A percentile compares a stretch with the other conserved stretches of the same genome.
Conservation (phyloP, 2,797 vertebrate genomes). For the Tragelaphus eurycerus region DNA sequence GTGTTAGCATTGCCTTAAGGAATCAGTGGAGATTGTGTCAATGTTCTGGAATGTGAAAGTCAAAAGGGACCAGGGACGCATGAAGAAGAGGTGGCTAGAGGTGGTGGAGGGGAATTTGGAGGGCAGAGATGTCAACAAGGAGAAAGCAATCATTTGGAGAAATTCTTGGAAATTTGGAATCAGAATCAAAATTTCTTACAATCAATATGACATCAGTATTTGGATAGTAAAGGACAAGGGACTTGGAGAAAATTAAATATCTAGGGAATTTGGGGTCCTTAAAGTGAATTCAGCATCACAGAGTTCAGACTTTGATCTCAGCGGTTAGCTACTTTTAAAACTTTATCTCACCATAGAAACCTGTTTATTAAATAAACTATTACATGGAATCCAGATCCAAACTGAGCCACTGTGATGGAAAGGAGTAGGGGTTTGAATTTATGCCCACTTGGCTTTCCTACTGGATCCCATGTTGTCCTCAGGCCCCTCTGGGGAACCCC, state of each 20-base stretch:
- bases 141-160: not conserved
- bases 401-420: not conserved
- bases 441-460: not conserved
- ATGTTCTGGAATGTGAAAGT: not conserved
- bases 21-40: not conserved
- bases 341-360: not conserved
- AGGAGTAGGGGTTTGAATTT: not conserved
- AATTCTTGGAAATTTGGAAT: not conserved
- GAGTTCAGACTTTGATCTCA: not conserved
- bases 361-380: not conserved
- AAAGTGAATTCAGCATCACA: not conserved
- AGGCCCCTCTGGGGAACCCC: not conserved
- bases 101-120: not conserved
- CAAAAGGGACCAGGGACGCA: not conserved
- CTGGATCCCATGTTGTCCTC: not conserved
- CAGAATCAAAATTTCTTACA: not conserved
- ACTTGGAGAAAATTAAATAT: not conserved
- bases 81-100: not conserved
- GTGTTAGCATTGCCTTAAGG: not conserved
- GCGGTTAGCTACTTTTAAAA: not conserved
- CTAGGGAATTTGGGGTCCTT: not conserved
- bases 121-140: not conserved
- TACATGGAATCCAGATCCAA: not conserved
- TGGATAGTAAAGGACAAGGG: not conserved
- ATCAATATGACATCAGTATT: not conserved